A percentile compares a stretch with the other conserved stretches of the same genome.
phyloP scores from a whole-genome alignment of 2,888 invertebrate species.

The Branchipolynoe longqiensis region DNA sequence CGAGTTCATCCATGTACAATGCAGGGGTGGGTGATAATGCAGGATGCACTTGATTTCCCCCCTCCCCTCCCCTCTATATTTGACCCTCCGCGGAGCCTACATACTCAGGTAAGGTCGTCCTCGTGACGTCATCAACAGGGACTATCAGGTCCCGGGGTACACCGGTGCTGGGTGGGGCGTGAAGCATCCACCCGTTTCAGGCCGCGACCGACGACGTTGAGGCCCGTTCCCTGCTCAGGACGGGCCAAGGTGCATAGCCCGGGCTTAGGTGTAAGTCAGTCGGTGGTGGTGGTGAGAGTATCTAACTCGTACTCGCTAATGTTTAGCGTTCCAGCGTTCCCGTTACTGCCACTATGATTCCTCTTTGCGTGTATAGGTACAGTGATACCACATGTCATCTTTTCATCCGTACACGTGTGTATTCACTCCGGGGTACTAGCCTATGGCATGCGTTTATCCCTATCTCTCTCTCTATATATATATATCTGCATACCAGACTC shows the following conservation, averaged over 20 bases:
- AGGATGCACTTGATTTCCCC: background rate
- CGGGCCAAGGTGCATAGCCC: background rate
- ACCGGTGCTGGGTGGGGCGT: background rate
- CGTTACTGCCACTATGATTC: background rate
- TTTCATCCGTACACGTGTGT: conserved; percentile 37
- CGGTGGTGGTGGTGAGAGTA: conserved; percentile 4
- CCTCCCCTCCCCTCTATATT: background rate
- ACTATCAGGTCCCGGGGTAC: background rate
- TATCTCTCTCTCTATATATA: too few relatives aligned
- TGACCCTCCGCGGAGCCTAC: conserved; percentile 40
- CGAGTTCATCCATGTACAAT: too few relatives aligned
- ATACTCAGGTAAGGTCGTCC: conserved; percentile 47
- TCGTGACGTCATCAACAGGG: conserved; percentile 19
- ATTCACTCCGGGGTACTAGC: conserved; percentile 15
- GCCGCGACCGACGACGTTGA: background rate
- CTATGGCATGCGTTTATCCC: background rate
- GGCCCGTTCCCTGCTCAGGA: background rate
- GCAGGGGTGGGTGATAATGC: too few relatives aligned
- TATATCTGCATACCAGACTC: conserved; percentile 15
- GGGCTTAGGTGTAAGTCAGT: conserved; percentile 14
- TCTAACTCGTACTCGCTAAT: background rate
- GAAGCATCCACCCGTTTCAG: background rate
- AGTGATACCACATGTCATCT: background rate
- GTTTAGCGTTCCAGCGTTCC: conserved; percentile 4
- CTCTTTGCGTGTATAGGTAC: background rate